Conservation (phyloP, 2,888 invertebrate genomes). For the Matsumyia berberina region DNA sequence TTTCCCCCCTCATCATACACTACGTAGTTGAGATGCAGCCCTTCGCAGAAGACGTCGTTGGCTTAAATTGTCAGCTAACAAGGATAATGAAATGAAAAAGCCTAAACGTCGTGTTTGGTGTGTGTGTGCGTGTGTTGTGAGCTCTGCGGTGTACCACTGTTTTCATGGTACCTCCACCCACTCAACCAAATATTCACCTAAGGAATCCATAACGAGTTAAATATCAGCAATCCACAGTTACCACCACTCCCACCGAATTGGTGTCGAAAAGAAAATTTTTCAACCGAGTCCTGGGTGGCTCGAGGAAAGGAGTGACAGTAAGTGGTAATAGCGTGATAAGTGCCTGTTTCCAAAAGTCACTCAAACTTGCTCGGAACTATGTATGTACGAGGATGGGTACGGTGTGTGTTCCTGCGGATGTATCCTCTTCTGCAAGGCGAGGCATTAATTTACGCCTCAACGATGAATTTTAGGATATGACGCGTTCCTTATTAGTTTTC, state of each 20-base stretch:
- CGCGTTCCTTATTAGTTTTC: conserved; percentile 1
- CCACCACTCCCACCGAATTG: background rate
- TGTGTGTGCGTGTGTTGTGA: background rate
- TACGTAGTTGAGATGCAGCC: background rate
- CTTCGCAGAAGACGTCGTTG: background rate
- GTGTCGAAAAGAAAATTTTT: conserved; percentile 6
- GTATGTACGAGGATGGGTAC: too few relatives aligned
- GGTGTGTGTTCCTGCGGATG: background rate
- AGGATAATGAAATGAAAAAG: background rate
- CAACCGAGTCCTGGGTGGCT: too few relatives aligned
- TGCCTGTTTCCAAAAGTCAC: conserved; percentile 8
- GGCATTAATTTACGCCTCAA: background rate
- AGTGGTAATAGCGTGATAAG: conserved; percentile 23
- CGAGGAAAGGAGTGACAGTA: background rate
- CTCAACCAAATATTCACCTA: background rate
- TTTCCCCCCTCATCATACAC: background rate
- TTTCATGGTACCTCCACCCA: conserved; percentile 11
- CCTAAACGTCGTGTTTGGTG: background rate
- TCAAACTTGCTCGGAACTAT: background rate
- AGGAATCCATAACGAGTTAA: conserved; percentile 21
- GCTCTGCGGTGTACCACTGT: conserved; percentile 16
- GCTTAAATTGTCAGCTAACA: conserved; percentile 31
- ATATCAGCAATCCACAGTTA: conserved; percentile 11
- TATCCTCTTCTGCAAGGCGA: background rate
- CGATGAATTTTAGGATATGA: background rate